phyloP scores from a whole-genome alignment of 2,888 invertebrate species.

The Ormia ochracea region DNA sequence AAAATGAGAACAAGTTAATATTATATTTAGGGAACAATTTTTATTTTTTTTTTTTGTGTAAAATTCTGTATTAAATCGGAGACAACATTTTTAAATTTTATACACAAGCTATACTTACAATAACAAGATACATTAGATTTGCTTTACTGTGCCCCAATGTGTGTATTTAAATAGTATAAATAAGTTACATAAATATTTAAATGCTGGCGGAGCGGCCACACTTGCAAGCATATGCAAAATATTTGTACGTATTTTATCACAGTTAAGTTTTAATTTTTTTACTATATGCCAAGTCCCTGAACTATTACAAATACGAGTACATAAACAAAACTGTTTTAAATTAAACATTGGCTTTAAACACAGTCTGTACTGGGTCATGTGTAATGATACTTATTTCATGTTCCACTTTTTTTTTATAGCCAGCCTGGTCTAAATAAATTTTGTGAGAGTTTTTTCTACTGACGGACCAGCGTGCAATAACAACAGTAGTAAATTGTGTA shows the following conservation, averaged over 20 bases:
- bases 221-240: slow-evolving; percentile 43
- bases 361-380: slow-evolving; percentile 24
- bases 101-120: no score
- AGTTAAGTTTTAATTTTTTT: not conserved
- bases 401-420: not conserved
- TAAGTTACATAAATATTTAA: slow-evolving; percentile 39
- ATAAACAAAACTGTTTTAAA: no score
- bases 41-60: no score
- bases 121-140: not conserved
- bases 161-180: slow-evolving; percentile 12
- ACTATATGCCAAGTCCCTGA: not conserved
- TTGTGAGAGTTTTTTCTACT: not conserved
- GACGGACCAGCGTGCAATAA: not conserved
- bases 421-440: not conserved
- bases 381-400: slow-evolving; percentile 28
- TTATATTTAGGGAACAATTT: no score
- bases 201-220: slow-evolving; percentile 62
- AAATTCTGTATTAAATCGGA: not conserved
- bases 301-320: not conserved
- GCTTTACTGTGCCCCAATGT: not conserved
- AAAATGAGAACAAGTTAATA: no score
- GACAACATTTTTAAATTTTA: no score
- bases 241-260: not conserved
- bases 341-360: slow-evolving; percentile 7
- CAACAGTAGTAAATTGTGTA: not conserved